phyloP scores from a whole-genome alignment of 2,888 invertebrate genomes.

The Heteropelma amictum region DNA sequence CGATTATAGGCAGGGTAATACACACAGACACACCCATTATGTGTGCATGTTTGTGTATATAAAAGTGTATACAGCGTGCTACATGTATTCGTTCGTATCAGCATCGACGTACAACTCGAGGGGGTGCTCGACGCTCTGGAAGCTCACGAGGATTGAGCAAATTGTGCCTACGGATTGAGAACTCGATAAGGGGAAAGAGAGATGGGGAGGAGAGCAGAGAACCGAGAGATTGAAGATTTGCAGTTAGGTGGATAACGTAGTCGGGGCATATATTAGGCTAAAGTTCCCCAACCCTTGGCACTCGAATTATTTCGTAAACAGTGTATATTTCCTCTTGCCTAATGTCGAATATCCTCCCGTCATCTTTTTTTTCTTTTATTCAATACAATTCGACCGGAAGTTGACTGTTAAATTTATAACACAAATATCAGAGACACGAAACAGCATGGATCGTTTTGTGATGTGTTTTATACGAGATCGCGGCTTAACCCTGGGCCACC shows the following conservation, averaged over 20 bases:
- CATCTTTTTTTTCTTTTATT: neutral
- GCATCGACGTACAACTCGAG: neutral
- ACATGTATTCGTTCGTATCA: neutral
- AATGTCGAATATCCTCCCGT: neutral
- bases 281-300: neutral
- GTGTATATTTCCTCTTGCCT: neutral
- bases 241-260: slow-evolving; percentile 19
- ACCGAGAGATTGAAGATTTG: slow-evolving; percentile 6
- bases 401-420: too few species aligned
- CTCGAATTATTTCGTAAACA: neutral
- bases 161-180: slow-evolving; percentile 14
- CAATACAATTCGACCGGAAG: neutral
- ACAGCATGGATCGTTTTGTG: too few species aligned
- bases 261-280: neutral
- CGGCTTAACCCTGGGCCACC: too few species aligned
- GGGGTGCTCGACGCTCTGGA: slow-evolving; percentile 2
- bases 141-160: slow-evolving; percentile 35
- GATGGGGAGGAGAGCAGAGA: neutral
- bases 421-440: too few species aligned
- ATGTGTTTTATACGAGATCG: too few species aligned
- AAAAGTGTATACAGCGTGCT: neutral
- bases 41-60: too few species aligned
- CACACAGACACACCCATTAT: too few species aligned
- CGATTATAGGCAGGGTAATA: slow-evolving; percentile 23
- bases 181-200: neutral